Conservation (phyloP, 2,797 vertebrate genomes). For the Sebastes aleutianus region DNA sequence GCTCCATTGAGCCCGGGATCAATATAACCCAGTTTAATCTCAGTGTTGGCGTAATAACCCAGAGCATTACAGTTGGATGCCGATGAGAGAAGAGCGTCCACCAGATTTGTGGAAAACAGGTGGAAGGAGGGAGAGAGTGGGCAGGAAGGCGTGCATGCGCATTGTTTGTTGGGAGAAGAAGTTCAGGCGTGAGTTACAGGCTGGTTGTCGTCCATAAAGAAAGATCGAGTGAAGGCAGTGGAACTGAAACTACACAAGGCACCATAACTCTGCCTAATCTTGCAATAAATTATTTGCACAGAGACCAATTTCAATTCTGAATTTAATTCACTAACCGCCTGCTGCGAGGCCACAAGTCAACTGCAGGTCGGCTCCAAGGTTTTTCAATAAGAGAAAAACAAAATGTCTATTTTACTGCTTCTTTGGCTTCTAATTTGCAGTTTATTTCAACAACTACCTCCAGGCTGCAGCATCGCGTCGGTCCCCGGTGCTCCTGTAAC, state of each 20-base stretch:
- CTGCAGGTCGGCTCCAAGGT: background rate
- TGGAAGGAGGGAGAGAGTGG: background rate
- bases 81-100: conserved; percentile 23
- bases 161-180: conserved; percentile 22
- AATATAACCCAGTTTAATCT: conserved; percentile 62
- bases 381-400: background rate
- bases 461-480: background rate
- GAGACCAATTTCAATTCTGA: background rate
- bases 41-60: conserved; percentile 48
- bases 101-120: background rate
- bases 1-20: conserved; percentile 55
- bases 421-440: background rate
- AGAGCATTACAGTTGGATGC: conserved; percentile 19
- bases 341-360: background rate
- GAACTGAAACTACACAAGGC: background rate
- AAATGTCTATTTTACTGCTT: background rate
- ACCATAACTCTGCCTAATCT: background rate
- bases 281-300: conserved; percentile 6
- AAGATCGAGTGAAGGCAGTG: background rate
- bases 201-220: background rate
- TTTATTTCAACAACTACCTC: background rate
- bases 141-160: background rate
- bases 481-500: background rate
- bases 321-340: background rate
- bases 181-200: background rate